Evolutionary conservation across 2,797 vertebrate genomes (phyloP), one percentile per base, ranked within the genome.

Genomic region (Aselliscus stoliczkanus): DNA sequence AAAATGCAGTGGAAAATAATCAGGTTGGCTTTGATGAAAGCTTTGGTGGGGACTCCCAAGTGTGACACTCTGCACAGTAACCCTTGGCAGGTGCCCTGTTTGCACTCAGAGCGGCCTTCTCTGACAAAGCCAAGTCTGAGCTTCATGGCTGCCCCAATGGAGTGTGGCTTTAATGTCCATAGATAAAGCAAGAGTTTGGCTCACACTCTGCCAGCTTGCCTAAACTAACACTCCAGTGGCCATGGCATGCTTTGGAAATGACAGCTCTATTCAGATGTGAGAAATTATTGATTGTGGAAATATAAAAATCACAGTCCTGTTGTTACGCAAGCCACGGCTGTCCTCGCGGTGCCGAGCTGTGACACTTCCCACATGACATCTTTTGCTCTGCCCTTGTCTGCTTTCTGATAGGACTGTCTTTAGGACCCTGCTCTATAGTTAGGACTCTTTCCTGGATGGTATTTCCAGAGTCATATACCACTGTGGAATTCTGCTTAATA

Each of bases 1-100:
- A 99, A 99, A 98, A 99, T 98, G 98, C 99, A 98, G 99, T 99
- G 99, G 99, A 99, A 99, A 99, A 99, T 99, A 99, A 99, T 99
- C 99, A 99, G 99, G 99, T 98, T 98, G 98, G 98, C 99, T 99
- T 99, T 99, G 99, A 99, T 99, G 99, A 98, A 98, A 98, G 98
- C 98, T 99, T 98, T 98, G 98, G 97, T 98, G 97, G 95, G 67
- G 89, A 97, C 98, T 98, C 97, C 95, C 95, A 92, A 96, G 97
- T 98, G 98, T 98, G 98, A 97, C 82, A 96, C 97, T 97, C 97
- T 96, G 96, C 96, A 97, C 95, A 95, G 97, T 96, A 96, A 97
- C 97, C 93, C 96, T 98, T 97, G 98, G 97, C 97, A 98, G 97
- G 98, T 98, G 98, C 96, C 47, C 56, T 93, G 92, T 69, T 65